Conservation (phyloP, 1,140 invertebrate species). For the Centruroides vittatus region DNA sequence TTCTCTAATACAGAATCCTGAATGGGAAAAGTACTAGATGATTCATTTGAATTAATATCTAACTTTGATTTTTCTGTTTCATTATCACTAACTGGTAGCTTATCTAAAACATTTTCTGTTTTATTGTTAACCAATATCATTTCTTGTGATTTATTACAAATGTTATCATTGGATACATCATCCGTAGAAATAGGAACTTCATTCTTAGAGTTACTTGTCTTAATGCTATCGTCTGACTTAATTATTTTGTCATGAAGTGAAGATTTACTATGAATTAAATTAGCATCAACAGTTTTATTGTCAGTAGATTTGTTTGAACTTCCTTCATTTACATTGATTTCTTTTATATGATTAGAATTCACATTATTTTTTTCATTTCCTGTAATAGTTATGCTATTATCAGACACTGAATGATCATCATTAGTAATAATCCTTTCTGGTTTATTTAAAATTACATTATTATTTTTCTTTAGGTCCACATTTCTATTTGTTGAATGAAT, state of each 20-base stretch:
- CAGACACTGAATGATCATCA: background rate
- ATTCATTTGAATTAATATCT: background rate
- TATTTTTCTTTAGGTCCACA: too few relatives aligned
- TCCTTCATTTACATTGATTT: background rate
- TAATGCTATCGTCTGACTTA: background rate
- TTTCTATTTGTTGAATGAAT: too few relatives aligned
- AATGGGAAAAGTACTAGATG: background rate
- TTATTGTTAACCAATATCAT: too few relatives aligned
- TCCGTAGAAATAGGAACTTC: background rate
- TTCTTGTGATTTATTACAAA: background rate
- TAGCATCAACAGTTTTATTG: background rate
- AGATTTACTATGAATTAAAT: background rate
- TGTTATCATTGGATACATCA: background rate
- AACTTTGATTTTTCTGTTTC: background rate
- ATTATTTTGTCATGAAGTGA: background rate
- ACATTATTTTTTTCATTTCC: background rate
- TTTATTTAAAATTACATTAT: background rate
- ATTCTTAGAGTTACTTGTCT: background rate
- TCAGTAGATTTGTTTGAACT: too few relatives aligned
- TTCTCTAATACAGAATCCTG: background rate
- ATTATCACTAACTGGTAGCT: too few relatives aligned
- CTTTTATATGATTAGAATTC: background rate
- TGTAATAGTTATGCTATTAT: background rate
- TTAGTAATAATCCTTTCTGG: background rate
- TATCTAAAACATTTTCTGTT: too few relatives aligned